phyloP scores from a whole-genome alignment of 2,797 vertebrate genomes.

The Oreortyx pictus region DNA sequence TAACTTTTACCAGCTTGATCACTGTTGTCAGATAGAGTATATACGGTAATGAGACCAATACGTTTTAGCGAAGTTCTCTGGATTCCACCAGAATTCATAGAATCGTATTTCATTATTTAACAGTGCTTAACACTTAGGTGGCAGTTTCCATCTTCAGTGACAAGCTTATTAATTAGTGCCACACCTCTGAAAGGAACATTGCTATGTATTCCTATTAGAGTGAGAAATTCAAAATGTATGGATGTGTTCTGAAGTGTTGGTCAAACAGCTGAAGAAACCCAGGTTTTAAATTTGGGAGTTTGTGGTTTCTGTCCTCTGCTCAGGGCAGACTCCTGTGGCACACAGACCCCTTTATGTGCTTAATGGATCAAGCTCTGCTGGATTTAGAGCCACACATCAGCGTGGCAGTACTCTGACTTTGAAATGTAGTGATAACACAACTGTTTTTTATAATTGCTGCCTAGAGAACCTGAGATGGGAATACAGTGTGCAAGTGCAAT shows the following conservation, averaged over 20 bases:
- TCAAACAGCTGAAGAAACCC: slow-evolving; percentile 2
- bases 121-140: slow-evolving; percentile 31
- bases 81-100: slow-evolving; percentile 47
- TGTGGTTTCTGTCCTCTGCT: slow-evolving; percentile 49
- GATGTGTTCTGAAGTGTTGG: slow-evolving; percentile 47
- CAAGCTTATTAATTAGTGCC: slow-evolving; percentile 65
- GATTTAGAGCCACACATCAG: slow-evolving; percentile 20
- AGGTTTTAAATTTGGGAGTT: background rate
- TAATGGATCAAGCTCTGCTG: slow-evolving; percentile 37
- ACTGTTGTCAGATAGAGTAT: slow-evolving; percentile 31
- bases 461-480: slow-evolving; percentile 3
- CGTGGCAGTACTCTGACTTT: background rate
- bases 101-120: slow-evolving; percentile 56
- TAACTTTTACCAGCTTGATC: slow-evolving; percentile 47
- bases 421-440: slow-evolving; percentile 28
- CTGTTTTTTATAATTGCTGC: slow-evolving; percentile 44
- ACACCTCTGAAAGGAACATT: slow-evolving; percentile 48
- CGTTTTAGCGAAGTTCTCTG: slow-evolving; percentile 49
- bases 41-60: slow-evolving; percentile 40
- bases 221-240: slow-evolving; percentile 46
- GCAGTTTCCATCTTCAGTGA: background rate
- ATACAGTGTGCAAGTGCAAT: background rate
- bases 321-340: slow-evolving; percentile 38
- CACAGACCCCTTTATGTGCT: slow-evolving; percentile 53
- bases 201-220: slow-evolving; percentile 33